Evolutionary conservation across 2,888 invertebrate species (phyloP), one percentile per base, ranked within the genome.

Genomic region (Metallyticus violacea): DNA sequence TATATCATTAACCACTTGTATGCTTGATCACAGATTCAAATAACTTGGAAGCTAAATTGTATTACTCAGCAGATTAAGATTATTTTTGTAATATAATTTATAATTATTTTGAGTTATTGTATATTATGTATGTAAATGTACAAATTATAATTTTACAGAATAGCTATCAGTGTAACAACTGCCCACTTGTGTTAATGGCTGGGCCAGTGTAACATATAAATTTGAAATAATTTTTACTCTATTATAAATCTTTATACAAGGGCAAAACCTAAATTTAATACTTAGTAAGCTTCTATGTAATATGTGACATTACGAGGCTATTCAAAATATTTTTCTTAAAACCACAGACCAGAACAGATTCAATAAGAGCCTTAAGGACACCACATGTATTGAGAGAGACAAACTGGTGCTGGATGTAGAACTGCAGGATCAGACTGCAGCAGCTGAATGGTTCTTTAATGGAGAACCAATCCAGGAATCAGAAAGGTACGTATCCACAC

Each of bases 291-390:
- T 81, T 30, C 6, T 30, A 7, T 6, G 9, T 80, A 80, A 25
- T 80, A 25, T 26, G 9, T 81, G 22, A 15, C 6, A 5, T 30
- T 81, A 62, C 0, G 22, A 15, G 62, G 26, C 22, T 79, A 77
- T 26, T n/a, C 25, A n/a, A 81, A 86, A 6, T 3, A 76, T 27
- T 40, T 84, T 28, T 26, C 79, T 86, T 87, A 88, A 84, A 86
- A 87, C 91, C 92, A 28, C 91, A 98, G 98, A 99, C 92, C 96
- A 97, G 91, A 99, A 99, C 93, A 96, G 98, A 91, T 99, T 99
- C 94, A 97, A 98, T 92, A 99, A 99, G 93, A 98, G 97, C 93
- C 95, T 99, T 87, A 97, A 98, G 92, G 98, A 99, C 91, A 97
- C 97, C 30, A 96, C 96, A 90, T 97, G 96, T 88, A 94, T 98